These are phyloP conservation scores for Pogonocherus hispidulus DNA, from an alignment of 2,888 invertebrate species.

Conservation along the genomic window DNA sequence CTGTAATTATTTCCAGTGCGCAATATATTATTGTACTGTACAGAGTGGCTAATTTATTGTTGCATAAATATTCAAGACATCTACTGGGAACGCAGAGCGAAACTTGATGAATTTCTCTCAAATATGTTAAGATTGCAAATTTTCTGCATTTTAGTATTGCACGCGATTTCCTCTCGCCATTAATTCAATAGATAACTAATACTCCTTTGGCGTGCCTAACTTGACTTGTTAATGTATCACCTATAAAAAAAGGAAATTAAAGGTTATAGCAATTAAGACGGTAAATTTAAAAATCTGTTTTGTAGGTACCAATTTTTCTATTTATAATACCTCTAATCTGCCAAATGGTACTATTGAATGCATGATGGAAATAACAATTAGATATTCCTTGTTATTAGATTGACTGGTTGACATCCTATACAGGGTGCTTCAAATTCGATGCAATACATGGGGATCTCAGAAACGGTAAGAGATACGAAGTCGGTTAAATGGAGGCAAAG, in stretches of 20 bases:
- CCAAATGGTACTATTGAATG: not conserved
- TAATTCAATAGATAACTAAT: constrained; percentile 54
- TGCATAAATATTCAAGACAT: constrained; percentile 24
- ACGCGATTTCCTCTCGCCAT: constrained; percentile 52
- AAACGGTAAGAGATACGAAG: no score
- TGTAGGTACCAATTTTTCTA: not conserved
- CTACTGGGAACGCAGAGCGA: constrained; percentile 4
- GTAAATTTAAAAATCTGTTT: not conserved
- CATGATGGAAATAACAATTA: no score
- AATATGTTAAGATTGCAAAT: constrained; percentile 30
- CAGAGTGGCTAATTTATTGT: constrained; percentile 11
- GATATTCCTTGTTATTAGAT: no score
- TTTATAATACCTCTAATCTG: not conserved
- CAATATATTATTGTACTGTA: not conserved
- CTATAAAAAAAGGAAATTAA: constrained; percentile 1
- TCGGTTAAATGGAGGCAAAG: no score
- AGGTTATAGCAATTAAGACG: not conserved
- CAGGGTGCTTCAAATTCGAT: no score
- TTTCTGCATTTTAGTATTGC: constrained; percentile 45
- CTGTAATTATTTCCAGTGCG: not conserved
- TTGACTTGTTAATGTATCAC: not conserved
- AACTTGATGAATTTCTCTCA: constrained; percentile 37
- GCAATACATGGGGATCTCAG: no score
- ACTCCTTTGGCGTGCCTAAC: constrained; percentile 38
- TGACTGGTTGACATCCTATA: no score